Evolutionary conservation across 2,888 invertebrate species (phyloP), one percentile per base, ranked within the genome.

Genomic region (Agrochola lota): DNA sequence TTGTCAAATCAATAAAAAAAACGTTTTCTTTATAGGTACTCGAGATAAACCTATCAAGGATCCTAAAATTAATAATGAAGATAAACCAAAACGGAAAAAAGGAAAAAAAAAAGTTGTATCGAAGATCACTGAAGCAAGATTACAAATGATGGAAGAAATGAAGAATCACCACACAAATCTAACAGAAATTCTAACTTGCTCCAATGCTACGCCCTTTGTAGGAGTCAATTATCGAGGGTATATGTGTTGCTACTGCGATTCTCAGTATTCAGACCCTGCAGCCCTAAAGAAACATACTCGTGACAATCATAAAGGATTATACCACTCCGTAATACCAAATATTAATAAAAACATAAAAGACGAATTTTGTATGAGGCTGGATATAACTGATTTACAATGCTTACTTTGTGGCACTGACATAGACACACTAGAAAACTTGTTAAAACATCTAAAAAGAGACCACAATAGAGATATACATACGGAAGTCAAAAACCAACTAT

Each of bases 121-220:
- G 17, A 40, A 66, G 2, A 26, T 59, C 23, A 35, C 4, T 23
- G 15, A 23, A 43, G 49, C 26, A 0, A 64, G 12, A 23, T 9
- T 46, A 3, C 15, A 64, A 63, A 30, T 12, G 1, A 46, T 30
- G 17, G 59, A 76, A 15, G 68, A 71, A 26, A 46, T 74, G 23
- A 52, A 52, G 49, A 80, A 84, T 71, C 78, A 76, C 23, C 69
- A 46, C 23, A 35, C 12, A 23, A 84, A 86, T 35, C 12, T 86
- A 0, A 68, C 11, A 64, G 77, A 80, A 67, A 79, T 86, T 60
- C 49, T 86, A 0, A 57, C 55, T 59, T 77, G 63, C 8, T 77
- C 93, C 0, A 93, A 93, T 62, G 93, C 92, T 0, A 93, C 93
- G 0, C 90, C 91, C 0, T 90, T 93, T 26, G 81, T 86, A 0